Evolutionary conservation across 1,140 invertebrate genomes (phyloP).

Genomic region (Parasteatoda tepidariorum): DNA sequence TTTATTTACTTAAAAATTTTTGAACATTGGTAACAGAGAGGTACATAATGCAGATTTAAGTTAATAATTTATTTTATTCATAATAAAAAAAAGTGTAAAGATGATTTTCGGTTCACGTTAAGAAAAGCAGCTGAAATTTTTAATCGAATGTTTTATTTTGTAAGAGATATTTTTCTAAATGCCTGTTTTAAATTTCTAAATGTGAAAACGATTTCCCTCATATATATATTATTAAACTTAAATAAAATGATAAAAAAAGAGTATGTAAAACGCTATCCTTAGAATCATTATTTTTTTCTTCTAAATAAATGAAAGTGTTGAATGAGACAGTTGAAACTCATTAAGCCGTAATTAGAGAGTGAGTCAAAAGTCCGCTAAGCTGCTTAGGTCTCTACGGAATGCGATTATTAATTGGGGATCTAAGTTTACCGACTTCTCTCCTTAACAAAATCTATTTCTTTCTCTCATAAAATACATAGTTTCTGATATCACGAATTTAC

Average conservation of each 20-base stretch:
- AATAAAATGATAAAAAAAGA: constrained; percentile 1
- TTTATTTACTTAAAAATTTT: too few species aligned
- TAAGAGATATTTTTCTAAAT: background rate
- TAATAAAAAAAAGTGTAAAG: too few species aligned
- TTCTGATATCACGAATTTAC: too few species aligned
- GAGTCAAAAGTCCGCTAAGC: constrained; percentile 50
- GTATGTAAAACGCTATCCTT: constrained; percentile 41
- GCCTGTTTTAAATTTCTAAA: background rate
- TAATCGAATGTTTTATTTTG: too few species aligned
- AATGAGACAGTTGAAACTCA: constrained; percentile 49
- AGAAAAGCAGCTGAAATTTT: too few species aligned
- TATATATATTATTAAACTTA: background rate
- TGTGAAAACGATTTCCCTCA: background rate
- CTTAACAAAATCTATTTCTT: too few species aligned
- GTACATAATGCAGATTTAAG: too few species aligned
- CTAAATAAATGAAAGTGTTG: constrained; percentile 4
- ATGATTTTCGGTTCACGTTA: too few species aligned
- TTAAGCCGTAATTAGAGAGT: constrained; percentile 60
- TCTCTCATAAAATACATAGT: too few species aligned
- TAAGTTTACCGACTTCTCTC: background rate
- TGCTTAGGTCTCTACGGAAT: constrained; percentile 51
- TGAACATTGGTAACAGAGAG: too few species aligned
- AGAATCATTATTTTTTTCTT: too few species aligned
- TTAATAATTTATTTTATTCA: too few species aligned
- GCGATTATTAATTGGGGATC: constrained; percentile 56